Evolutionary conservation across 2,888 invertebrate genomes (phyloP).

Genomic region (Oxycera nigricornis): DNA sequence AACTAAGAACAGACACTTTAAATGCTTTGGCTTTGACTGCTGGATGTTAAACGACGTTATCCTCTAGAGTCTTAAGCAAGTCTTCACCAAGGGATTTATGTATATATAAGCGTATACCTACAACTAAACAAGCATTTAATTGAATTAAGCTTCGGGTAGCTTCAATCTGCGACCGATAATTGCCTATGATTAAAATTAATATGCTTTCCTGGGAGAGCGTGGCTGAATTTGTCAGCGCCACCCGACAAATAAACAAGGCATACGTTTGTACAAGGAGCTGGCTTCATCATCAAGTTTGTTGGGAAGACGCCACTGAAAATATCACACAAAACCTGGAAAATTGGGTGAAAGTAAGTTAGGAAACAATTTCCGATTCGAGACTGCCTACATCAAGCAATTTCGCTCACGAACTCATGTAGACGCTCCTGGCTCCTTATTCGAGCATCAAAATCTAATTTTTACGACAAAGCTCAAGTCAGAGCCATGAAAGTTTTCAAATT

Average conservation of each 20-base stretch:
- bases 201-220: neutral
- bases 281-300: too few relatives aligned
- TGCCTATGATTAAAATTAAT: neutral
- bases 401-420: too few relatives aligned
- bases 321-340: neutral
- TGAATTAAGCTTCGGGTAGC: neutral
- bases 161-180: neutral
- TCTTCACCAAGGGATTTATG: neutral
- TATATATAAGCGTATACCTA: neutral
- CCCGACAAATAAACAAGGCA: too few relatives aligned
- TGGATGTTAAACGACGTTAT: neutral
- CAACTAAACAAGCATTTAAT: neutral
- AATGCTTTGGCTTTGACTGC: neutral
- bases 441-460: neutral
- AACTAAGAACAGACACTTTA: neutral
- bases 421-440: neutral
- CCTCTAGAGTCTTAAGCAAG: neutral
- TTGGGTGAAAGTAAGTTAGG: neutral
- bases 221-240: too few relatives aligned
- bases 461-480: neutral
- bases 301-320: neutral
- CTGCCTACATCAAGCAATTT: neutral
- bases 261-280: too few relatives aligned
- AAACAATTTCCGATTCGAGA: neutral
- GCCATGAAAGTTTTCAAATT: too few relatives aligned